Conservation (phyloP, 53 echinoderm and acorn worm genomes). For the Paracentrotus lividus region DNA sequence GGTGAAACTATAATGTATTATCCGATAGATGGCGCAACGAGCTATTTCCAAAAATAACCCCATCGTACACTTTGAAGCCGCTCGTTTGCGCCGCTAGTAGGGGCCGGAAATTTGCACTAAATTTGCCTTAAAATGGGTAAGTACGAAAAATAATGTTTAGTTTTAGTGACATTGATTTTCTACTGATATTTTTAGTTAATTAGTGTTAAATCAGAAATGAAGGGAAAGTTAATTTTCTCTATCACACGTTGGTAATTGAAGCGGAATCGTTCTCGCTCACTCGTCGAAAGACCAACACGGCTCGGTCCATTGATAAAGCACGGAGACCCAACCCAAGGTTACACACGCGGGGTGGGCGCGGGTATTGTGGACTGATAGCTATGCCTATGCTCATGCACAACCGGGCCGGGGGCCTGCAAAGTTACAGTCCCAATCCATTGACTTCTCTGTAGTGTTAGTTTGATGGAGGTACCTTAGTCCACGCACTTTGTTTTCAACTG, state of each 20-base stretch:
- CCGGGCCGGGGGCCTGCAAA: too few species aligned
- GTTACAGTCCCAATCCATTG: too few species aligned
- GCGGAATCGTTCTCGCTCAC: background rate
- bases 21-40: background rate
- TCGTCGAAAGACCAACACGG: background rate
- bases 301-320: background rate
- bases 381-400: too few species aligned
- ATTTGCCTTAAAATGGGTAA: conserved; percentile 27
- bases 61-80: background rate
- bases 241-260: background rate
- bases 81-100: background rate
- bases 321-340: conserved; percentile 22
- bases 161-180: background rate
- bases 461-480: too few species aligned
- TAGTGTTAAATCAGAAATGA: background rate
- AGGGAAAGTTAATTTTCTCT: background rate
- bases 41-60: too few species aligned
- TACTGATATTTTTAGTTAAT: background rate
- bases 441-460: too few species aligned
- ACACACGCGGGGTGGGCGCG: conserved; percentile 35
- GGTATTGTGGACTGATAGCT: background rate
- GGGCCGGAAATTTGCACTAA: conserved; percentile 28
- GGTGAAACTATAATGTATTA: background rate
- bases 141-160: background rate
- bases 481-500: too few species aligned